A percentile compares a stretch with the other conserved stretches of the same genome.
phyloP scores from a whole-genome alignment of 2,797 vertebrate species.

The Sphenopsis melanotis region DNA sequence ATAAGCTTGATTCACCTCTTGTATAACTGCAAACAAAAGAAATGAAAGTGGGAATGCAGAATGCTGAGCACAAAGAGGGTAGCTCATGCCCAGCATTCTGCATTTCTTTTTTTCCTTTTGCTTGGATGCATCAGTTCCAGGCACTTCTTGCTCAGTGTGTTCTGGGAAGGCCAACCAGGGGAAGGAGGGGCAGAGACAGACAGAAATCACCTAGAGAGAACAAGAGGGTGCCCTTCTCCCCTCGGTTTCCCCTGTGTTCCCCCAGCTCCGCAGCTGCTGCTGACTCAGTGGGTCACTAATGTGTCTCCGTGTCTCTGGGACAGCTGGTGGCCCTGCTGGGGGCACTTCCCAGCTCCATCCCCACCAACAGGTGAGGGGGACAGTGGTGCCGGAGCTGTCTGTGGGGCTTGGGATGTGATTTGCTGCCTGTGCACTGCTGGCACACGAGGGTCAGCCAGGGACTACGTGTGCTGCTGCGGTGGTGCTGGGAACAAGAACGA shows the following conservation, averaged over 20 bases:
- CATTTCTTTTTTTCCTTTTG: not conserved
- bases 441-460: not conserved
- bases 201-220: not conserved
- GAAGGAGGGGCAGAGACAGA: not conserved
- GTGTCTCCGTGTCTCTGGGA: not conserved
- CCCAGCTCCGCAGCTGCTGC: not conserved
- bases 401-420: not conserved
- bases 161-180: not conserved
- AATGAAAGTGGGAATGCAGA: not conserved
- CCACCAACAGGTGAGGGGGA: rapidly evolving
- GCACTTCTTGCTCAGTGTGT: too few species aligned
- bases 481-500: not conserved
- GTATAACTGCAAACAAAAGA: not conserved
- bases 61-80: not conserved
- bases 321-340: not conserved
- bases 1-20: not conserved
- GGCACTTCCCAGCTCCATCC: not conserved
- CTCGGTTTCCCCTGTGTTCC: not conserved
- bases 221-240: not conserved
- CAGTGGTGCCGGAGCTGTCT: not conserved
- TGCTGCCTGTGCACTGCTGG: not conserved
- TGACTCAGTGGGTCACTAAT: not conserved
- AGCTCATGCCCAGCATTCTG: not conserved
- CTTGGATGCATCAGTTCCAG: rapidly evolving
- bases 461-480: too few species aligned